Conservation (phyloP, 2,797 vertebrate genomes). For the Sorex maritimensis region DNA sequence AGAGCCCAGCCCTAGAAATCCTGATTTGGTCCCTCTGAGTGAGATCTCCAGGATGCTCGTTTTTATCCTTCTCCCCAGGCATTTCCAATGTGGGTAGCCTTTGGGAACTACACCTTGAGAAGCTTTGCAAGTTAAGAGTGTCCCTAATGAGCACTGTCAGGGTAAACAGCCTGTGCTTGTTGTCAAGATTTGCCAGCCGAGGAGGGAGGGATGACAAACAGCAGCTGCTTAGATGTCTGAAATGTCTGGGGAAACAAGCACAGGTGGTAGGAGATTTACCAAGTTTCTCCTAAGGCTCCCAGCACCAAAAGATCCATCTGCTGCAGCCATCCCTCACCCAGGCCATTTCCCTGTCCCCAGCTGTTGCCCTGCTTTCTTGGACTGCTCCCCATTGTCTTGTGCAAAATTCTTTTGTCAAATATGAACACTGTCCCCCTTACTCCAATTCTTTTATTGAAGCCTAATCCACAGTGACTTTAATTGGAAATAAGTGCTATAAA, state of each 20-base stretch:
- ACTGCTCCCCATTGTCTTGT: background rate
- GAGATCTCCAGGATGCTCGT: background rate
- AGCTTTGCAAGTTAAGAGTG: slow-evolving; percentile 10
- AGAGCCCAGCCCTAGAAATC: background rate
- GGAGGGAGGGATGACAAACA: slow-evolving; percentile 58
- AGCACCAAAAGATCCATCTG: slow-evolving; percentile 21
- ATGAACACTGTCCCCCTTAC: background rate
- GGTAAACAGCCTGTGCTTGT: slow-evolving; percentile 55
- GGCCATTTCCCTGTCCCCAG: background rate
- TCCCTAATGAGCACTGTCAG: slow-evolving; percentile 56
- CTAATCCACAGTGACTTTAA: background rate
- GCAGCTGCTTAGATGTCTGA: slow-evolving; percentile 71
- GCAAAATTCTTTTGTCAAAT: background rate
- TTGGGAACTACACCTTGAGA: slow-evolving; percentile 9
- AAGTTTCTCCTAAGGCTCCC: slow-evolving; percentile 35
- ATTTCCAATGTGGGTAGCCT: background rate
- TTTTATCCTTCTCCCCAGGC: background rate
- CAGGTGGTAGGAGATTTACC: slow-evolving; percentile 73
- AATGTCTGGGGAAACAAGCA: slow-evolving; percentile 64
- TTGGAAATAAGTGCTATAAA: background rate
- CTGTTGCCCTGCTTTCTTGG: background rate
- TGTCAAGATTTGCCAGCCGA: slow-evolving; percentile 72
- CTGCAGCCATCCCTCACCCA: background rate
- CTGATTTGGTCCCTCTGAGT: background rate
- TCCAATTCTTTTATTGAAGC: background rate